These are phyloP conservation scores for Ptilonorhynchus violaceus DNA, from an alignment of 2,113 vertebrate species.

Conservation along the genomic window DNA sequence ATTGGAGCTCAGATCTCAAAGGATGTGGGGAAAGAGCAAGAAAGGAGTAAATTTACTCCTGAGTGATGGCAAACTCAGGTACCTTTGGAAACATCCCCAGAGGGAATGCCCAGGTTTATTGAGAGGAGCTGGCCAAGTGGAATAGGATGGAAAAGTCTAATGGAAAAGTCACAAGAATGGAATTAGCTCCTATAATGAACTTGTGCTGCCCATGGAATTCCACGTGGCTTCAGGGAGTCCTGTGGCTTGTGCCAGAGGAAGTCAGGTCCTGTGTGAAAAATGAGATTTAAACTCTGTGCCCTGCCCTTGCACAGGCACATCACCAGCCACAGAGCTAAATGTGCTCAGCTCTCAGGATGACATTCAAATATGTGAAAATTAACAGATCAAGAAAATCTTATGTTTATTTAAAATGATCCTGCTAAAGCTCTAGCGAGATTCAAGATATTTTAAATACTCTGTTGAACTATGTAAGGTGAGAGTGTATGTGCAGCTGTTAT, in stretches of 20 bases:
- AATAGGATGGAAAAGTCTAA: neutral
- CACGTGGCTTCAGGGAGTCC: neutral
- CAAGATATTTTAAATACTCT: neutral
- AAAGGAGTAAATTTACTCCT: neutral
- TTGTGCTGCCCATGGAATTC: neutral
- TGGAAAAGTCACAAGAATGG: neutral
- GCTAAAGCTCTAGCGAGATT: accelerated
- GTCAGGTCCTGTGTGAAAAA: neutral
- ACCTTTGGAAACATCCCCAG: neutral
- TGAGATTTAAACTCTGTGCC: neutral
- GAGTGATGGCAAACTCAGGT: neutral
- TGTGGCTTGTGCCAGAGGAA: neutral
- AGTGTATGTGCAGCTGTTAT: neutral
- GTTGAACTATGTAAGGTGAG: neutral
- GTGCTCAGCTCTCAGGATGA: accelerated
- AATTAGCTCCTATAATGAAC: neutral
- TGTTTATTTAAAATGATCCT: neutral
- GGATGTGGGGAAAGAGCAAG: neutral
- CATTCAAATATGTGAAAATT: accelerated
- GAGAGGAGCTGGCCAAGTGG: neutral
- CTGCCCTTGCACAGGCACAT: neutral
- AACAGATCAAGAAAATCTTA: neutral
- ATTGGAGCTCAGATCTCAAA: neutral
- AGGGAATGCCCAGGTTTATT: neutral
- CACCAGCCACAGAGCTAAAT: neutral